These are phyloP conservation scores for Danaus chrysippus DNA, from an alignment of 2,888 invertebrate genomes.

Conservation along the genomic window DNA sequence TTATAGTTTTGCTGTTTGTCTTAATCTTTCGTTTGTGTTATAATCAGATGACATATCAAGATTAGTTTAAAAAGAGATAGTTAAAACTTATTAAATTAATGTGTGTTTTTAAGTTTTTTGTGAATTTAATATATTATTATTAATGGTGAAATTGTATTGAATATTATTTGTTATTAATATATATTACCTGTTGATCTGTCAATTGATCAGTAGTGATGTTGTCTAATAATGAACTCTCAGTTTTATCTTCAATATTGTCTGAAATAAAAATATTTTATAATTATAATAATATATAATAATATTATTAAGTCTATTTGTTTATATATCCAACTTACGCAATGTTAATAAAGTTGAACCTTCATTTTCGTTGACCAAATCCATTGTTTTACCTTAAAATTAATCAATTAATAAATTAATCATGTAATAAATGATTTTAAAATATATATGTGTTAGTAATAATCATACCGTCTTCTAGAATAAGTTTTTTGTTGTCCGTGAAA, in stretches of 20 bases:
- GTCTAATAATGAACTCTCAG: slow-evolving; percentile 38
- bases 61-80: no score
- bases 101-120: not conserved
- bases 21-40: no score
- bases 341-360: slow-evolving; percentile 42
- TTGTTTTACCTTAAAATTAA: slow-evolving; percentile 34
- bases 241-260: slow-evolving; percentile 44
- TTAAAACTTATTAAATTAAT: no score
- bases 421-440: not conserved
- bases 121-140: no score
- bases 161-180: not conserved
- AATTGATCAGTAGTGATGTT: slow-evolving; percentile 36
- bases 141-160: no score
- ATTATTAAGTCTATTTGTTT: not conserved
- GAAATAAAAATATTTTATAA: slow-evolving; percentile 20
- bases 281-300: not conserved
- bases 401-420: not conserved
- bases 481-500: slow-evolving; percentile 39
- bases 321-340: slow-evolving; percentile 36
- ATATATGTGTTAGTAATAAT: slow-evolving; percentile 1
- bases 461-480: slow-evolving; percentile 37
- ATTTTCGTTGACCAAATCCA: slow-evolving; percentile 40
- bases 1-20: no score
- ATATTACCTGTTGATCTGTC: slow-evolving; percentile 42
- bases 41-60: no score